Base-by-base conservation (phyloP, 2,888 invertebrate species). In the Saturnia japonica region DNA sequence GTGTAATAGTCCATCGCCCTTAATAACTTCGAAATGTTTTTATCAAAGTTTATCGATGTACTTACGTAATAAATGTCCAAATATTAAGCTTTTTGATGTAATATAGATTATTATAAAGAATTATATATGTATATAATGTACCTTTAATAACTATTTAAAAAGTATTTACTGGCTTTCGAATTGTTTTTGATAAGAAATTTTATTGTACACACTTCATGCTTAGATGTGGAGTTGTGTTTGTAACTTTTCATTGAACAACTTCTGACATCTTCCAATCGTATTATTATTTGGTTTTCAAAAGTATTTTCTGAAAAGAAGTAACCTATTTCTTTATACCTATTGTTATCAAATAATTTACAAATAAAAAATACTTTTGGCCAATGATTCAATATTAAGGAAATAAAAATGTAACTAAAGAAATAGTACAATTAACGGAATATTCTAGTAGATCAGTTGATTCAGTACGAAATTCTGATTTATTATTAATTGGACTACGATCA, bases 161-260 rank as follows among this genome's bases (percentile, higher is more conserved):
- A 73, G 74, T 67, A 40, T 71, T 69, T 70, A 40, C 69, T 72
- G 72, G 78, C 81, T 80, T 77, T 79, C 60, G 51, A 77, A 74
- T 74, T 77, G 77, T 80, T 80, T 79, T 76, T 75, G 72, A 74
- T 79, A 72, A 70, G 69, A 74, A 73, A 67, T 70, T 70, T 51
- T 70, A 70, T 43, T 64, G 40, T 64, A 40, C 34, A 40, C 40
- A n/a, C 64, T 64, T 64, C 64, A 60, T 25, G 28, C 40, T 19
- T 70, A 70, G 66, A 51, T 22, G 64, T 64, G 47, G 51, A 62
- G 62, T 34, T 62, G n/a, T 67, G 51, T 67, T 67, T 51, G 42
- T 40, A 25, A 51, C 22, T 19, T 69, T 19, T 43, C 42, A 45
- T 67, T 67, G n/a, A 34, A 43, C 66, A 19, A 54, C 70, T 70